Base-by-base conservation (phyloP, 2,888 invertebrate species). In the Quadriops clusia region DNA sequence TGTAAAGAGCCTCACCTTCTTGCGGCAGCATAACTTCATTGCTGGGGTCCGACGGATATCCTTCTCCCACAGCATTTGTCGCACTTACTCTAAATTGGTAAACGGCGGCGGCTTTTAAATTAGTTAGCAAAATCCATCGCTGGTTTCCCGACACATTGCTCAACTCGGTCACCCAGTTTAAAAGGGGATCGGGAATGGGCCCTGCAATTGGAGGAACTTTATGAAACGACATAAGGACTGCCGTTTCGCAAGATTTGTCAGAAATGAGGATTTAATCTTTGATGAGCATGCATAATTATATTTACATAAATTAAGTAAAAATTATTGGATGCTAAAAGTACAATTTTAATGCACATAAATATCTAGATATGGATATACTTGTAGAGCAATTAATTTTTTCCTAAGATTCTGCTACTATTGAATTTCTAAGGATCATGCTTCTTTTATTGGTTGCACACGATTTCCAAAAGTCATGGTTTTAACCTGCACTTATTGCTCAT, bases 1-100 rank as follows among this genome's bases (percentile, higher is more conserved):
- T 25, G 14, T 5, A 13, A 16, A 14, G 10, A 17, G 17, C 59
- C 72, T 67, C 70, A 93, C 91, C 89, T 77, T 95, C 93, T 68
- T 95, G 94, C 0, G 97, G 97, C 44, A 98, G 67, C 46, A 84
- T 82, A 30, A 98, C 74, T 30, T 84, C 73, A 51, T 87, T 87
- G 42, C 89, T 90, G 1, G 93, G 82, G 35, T 82, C 80, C 0
- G 93, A 93, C 2, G 89, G 77, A 1, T 83, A 78, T 3, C 97
- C 95, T 55, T 94, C 90, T 1, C 97, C 97, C 1, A 95, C 93
- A 28, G 83, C 81, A 61, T 98, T 98, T 7, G 93, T 83, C 8
- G 97, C 93, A 39, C 86, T 86, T n/a, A 98, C 86, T 38, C 95
- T 71, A 61, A 98, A 98, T 58, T 94, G 91, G 60, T 97, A 98